Conservation (phyloP, 2,797 vertebrate genomes). For the Paedocypris micromegethes region DNA sequence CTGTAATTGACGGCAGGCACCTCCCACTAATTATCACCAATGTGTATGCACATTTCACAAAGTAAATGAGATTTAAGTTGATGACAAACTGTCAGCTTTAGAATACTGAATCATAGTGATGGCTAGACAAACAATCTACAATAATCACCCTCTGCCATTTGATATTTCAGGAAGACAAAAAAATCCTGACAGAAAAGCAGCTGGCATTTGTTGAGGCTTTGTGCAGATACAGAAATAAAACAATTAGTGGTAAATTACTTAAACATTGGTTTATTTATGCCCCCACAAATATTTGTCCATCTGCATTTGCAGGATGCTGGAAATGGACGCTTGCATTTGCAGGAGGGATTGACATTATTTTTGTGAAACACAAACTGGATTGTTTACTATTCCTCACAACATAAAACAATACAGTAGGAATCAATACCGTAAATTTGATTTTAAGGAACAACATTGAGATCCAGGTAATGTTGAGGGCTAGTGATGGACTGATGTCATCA, state of each 20-base stretch:
- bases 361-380: no score
- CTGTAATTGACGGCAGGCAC: slow-evolving; percentile 88
- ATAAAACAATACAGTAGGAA: no score
- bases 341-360: no score
- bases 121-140: slow-evolving; percentile 99
- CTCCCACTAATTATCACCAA: slow-evolving; percentile 92
- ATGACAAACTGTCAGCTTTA: slow-evolving; percentile 97
- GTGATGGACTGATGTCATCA: no score
- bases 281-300: no score
- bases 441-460: no score
- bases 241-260: slow-evolving; percentile 60
- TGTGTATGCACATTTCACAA: slow-evolving; percentile 99
- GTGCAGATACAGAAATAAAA: slow-evolving; percentile 74
- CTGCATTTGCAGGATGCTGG: no score
- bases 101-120: slow-evolving; percentile 97
- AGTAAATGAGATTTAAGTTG: slow-evolving; percentile 99
- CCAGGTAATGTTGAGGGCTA: no score
- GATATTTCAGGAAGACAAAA: slow-evolving; percentile 88
- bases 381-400: no score
- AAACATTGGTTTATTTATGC: no score
- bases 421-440: no score
- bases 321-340: no score
- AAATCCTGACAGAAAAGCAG: slow-evolving; percentile 96
- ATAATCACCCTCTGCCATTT: slow-evolving; percentile 99
- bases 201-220: slow-evolving; percentile 86